These are phyloP conservation scores for Mirounga angustirostris DNA, from an alignment of 2,113 vertebrate species.

Conservation along the genomic window DNA sequence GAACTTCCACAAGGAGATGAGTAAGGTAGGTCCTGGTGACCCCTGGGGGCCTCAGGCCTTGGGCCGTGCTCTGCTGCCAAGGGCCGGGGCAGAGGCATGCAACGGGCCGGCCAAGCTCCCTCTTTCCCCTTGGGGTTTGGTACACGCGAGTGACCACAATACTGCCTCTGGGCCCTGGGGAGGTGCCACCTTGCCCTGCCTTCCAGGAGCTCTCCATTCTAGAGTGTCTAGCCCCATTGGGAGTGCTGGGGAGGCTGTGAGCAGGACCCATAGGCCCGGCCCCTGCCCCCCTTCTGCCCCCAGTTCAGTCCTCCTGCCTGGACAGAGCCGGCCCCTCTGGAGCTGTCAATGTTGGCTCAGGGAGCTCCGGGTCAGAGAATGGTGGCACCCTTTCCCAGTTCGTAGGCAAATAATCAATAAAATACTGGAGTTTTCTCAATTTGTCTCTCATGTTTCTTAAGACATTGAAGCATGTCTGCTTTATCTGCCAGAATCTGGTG, in stretches of 20 bases:
- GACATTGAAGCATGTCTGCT: not conserved
- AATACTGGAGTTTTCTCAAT: not conserved
- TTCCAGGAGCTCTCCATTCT: no score
- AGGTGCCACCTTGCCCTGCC: not conserved
- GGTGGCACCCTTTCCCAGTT: not conserved
- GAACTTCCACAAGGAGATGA: slow-evolving; percentile 99
- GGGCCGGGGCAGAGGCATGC: not conserved
- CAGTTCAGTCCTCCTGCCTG: not conserved
- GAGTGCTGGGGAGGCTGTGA: not conserved
- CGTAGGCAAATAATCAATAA: not conserved
- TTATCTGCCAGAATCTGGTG: not conserved
- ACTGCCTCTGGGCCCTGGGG: not conserved
- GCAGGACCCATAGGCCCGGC: rapidly evolving
- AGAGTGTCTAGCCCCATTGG: not conserved
- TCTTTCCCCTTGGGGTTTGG: not conserved
- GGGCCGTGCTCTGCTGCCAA: not conserved
- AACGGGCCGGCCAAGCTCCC: rapidly evolving
- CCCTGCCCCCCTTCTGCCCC: rapidly evolving
- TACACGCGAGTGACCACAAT: rapidly evolving
- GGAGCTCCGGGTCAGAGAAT: not conserved
- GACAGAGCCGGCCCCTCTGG: not conserved
- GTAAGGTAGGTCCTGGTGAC: slow-evolving; percentile 91
- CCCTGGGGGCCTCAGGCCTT: not conserved
- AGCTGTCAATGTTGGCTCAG: not conserved
- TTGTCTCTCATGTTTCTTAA: not conserved